Base-by-base conservation (phyloP, 2,113 vertebrate genomes). In the Apistogramma diplotaenia region DNA sequence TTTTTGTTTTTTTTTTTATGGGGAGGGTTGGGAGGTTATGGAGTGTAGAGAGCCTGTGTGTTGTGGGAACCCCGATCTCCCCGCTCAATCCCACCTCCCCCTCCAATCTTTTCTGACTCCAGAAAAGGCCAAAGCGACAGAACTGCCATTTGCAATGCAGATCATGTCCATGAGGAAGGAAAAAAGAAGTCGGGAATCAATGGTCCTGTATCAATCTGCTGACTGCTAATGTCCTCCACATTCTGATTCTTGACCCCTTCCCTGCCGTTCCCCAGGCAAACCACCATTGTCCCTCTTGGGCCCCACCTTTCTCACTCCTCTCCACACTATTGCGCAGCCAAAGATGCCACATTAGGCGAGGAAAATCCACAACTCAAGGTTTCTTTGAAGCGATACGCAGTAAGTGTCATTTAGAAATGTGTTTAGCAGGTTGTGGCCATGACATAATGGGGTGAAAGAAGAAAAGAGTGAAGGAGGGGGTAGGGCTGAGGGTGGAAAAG, bases 181-280 rank as follows among this genome's bases (percentile, higher is more conserved):
- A 84, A 90, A 91, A 87, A 89, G 89, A 91, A 83, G 79, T 74
- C 58, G 76, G 84, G 95, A 95, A 95, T 96, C 95, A 96, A 95
- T 96, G 94, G 93, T 89, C 85, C 93, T 92, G 95, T 94, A 96
- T 95, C 93, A 95, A 93, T 96, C 95, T 91, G 92, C 92, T 95
- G 94, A 95, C 95, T 95, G 94, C 94, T 94, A 96, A 96, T 96
- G 95, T 95, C 94, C 95, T 93, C 90, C 89, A 87, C 94, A 95
- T 94, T 95, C 93, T 96, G 95, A 96, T 96, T 96, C 94, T 94
- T 96, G 95, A 96, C 95, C 95, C 92, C 90, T 91, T 88, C 89
- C 80, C 84, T 92, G 93, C 93, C 93, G 58, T 90, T 87, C 79
- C 92, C 89, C 73, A 94, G 90, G 95, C 92, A 92, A 93, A 93